A percentile compares a stretch with the other conserved stretches of the same genome.
Evolutionary conservation across 2,797 vertebrate species (phyloP).

Genomic region (Girardinus metallicus): DNA sequence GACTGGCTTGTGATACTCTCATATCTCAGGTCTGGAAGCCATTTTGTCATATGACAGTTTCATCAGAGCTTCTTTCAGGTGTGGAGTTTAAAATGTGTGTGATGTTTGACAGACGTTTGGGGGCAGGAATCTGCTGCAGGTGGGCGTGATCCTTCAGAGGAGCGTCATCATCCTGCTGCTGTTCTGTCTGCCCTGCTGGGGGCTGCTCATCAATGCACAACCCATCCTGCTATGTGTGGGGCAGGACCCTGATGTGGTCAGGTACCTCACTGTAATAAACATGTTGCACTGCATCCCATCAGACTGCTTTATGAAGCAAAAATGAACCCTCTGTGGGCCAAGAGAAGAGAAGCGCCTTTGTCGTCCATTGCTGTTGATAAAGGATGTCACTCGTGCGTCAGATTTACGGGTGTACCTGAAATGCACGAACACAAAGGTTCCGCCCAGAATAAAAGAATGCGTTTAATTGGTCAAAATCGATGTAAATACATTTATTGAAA

Average conservation of each 20-base stretch:
- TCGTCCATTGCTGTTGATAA: too few relatives aligned
- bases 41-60: neutral
- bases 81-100: slow-evolving; percentile 10
- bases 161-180: slow-evolving; percentile 85
- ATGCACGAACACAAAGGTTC: too few relatives aligned
- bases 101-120: slow-evolving; percentile 83
- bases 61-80: neutral
- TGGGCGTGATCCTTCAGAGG: slow-evolving; percentile 88
- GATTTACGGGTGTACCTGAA: too few relatives aligned
- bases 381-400: too few relatives aligned
- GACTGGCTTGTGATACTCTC: slow-evolving; percentile 87
- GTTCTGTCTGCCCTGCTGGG: slow-evolving; percentile 92
- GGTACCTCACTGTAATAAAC: slow-evolving; percentile 70
- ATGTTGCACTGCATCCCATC: neutral
- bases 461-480: too few relatives aligned
- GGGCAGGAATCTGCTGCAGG: slow-evolving; percentile 84
- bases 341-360: too few relatives aligned
- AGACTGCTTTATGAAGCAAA: too few relatives aligned
- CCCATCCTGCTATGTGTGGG: slow-evolving; percentile 81
- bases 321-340: too few relatives aligned
- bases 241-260: slow-evolving; percentile 86
- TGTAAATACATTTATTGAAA: too few relatives aligned
- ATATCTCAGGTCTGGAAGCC: slow-evolving; percentile 73
- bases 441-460: too few relatives aligned
- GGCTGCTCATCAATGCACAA: slow-evolving; percentile 86